Evolutionary conservation across 1,140 invertebrate species (phyloP).

Genomic region (Rhyacophila brunnea): DNA sequence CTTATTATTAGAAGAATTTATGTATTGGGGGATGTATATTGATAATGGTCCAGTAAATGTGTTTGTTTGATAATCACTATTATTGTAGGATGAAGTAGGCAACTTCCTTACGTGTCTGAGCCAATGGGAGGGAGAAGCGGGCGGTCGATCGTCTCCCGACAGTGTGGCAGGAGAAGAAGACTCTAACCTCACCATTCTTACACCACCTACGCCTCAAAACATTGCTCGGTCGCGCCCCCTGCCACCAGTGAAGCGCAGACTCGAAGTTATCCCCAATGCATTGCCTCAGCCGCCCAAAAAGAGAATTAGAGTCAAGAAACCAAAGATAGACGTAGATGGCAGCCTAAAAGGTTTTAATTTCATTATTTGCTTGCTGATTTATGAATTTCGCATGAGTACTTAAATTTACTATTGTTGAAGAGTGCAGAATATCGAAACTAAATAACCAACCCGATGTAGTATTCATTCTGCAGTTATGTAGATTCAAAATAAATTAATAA

Average conservation of each 20-base stretch:
- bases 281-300: conserved; percentile 5
- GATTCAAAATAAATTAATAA: too few species aligned
- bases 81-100: conserved; percentile 30
- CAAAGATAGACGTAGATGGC: conserved; percentile 7
- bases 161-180: conserved; percentile 13
- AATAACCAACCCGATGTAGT: too few species aligned
- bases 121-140: conserved; percentile 16
- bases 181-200: not conserved
- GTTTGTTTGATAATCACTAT: too few species aligned
- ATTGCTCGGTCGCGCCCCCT: not conserved
- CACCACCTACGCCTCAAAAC: not conserved
- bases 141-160: conserved; percentile 27
- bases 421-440: too few species aligned
- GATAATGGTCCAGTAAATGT: not conserved
- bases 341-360: too few species aligned
- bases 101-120: conserved; percentile 27
- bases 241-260: not conserved
- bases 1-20: too few species aligned
- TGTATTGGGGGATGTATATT: not conserved
- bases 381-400: too few species aligned
- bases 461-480: too few species aligned
- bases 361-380: too few species aligned
- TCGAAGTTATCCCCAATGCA: not conserved
- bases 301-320: conserved; percentile 6
- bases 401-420: too few species aligned